Conservation (phyloP, 2,113 vertebrate species). For the Xenopus laevis region DNA sequence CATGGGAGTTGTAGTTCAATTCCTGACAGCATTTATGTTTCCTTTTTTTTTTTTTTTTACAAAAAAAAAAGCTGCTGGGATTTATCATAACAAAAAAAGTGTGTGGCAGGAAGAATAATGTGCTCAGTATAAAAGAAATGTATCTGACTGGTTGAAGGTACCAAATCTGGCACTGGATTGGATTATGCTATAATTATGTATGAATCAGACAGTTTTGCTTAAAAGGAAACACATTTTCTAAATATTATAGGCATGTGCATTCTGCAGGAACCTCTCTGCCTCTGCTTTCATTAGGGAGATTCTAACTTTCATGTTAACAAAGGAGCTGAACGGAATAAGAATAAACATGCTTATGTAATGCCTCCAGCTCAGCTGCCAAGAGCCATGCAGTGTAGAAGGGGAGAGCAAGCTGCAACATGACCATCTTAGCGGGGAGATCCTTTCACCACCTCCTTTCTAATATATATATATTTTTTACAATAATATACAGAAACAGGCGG, state of each 20-base stretch:
- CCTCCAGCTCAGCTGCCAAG: slow-evolving; percentile 1
- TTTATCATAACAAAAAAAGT: no score
- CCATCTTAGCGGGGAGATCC: background rate
- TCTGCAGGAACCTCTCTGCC: slow-evolving; percentile 20
- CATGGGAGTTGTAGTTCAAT: no score
- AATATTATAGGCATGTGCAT: background rate
- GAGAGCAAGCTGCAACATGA: background rate
- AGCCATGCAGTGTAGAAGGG: background rate
- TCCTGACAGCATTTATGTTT: no score
- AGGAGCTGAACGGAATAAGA: slow-evolving; percentile 15
- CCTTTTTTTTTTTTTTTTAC: no score
- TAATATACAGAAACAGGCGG: slow-evolving; percentile 30
- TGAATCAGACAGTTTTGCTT: no score
- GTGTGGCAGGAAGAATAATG: no score
- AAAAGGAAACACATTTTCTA: no score
- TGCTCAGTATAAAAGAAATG: no score
- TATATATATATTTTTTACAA: background rate
- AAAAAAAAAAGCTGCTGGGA: no score
- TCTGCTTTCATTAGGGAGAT: slow-evolving; percentile 27
- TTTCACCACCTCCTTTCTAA: background rate
- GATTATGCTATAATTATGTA: no score
- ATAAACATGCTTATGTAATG: slow-evolving; percentile 40
- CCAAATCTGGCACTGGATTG: no score
- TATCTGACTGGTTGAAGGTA: no score
- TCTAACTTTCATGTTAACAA: slow-evolving; percentile 42